Conservation (phyloP, 1,140 invertebrate genomes). For the Formica selysi region DNA sequence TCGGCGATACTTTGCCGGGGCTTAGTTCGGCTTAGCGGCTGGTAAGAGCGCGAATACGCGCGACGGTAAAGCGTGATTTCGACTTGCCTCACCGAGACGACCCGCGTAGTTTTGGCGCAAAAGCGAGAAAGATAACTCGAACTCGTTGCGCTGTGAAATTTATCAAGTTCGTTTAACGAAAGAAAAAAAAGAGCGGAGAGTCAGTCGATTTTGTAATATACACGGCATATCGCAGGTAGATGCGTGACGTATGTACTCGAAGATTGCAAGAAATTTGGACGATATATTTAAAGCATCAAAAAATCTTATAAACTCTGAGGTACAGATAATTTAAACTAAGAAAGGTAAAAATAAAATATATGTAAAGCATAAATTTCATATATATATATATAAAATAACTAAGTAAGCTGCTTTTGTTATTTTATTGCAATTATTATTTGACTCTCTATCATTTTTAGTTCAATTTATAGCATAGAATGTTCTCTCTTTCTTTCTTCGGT, state of each 20-base stretch:
- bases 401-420: too few relatives aligned
- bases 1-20: constrained; percentile 50
- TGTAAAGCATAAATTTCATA: not conserved
- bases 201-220: not conserved
- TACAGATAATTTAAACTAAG: not conserved
- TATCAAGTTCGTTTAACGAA: constrained; percentile 30
- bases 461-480: not conserved
- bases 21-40: constrained; percentile 61
- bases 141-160: constrained; percentile 25
- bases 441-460: not conserved
- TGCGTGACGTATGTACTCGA: not conserved
- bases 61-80: constrained; percentile 56
- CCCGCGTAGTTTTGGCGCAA: constrained; percentile 21
- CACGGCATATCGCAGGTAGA: not conserved
- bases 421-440: not conserved
- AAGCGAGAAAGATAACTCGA: constrained; percentile 46
- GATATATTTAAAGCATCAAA: not conserved
- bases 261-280: not conserved
- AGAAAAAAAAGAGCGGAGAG: not conserved
- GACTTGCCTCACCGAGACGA: not conserved
- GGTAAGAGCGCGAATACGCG: constrained; percentile 50
- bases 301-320: not conserved
- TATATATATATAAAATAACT: not conserved
- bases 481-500: not conserved
- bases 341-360: not conserved